These are phyloP conservation scores for Drosophila pegasa DNA, from an alignment of 2,888 invertebrate genomes.

Conservation along the genomic window DNA sequence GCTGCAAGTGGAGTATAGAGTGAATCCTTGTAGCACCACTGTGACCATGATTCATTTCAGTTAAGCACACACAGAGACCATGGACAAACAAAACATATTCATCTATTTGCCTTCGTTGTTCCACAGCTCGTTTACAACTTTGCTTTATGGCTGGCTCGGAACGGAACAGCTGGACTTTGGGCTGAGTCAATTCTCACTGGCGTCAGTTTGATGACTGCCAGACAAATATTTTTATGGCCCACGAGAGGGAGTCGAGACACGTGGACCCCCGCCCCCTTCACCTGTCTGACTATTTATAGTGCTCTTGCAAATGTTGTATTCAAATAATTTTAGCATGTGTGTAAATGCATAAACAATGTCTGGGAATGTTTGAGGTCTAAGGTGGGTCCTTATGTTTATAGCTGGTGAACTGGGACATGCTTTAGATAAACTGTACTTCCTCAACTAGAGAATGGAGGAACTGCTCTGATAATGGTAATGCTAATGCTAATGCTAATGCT, in stretches of 20 bases:
- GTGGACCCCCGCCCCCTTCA: slow-evolving; percentile 1
- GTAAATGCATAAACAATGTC: slow-evolving; percentile 35
- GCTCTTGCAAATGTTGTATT: slow-evolving; percentile 7
- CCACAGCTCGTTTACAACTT: slow-evolving; percentile 40
- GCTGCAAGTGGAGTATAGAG: slow-evolving; percentile 85
- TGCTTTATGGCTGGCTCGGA: slow-evolving; percentile 27
- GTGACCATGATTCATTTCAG: slow-evolving; percentile 39
- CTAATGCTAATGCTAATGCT: background rate
- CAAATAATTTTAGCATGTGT: slow-evolving; percentile 33
- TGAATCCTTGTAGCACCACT: slow-evolving; percentile 10
- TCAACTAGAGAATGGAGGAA: no score
- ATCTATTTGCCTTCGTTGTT: slow-evolving; percentile 26
- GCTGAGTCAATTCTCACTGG: slow-evolving; percentile 32
- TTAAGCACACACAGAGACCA: slow-evolving; percentile 7
- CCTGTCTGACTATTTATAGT: slow-evolving; percentile 20
- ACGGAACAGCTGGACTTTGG: slow-evolving; percentile 9
- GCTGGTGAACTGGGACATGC: background rate
- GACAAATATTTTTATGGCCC: slow-evolving; percentile 46
- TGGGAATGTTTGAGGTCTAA: background rate
- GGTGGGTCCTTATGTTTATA: background rate
- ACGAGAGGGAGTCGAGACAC: slow-evolving; percentile 6
- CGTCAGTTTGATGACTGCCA: slow-evolving; percentile 36
- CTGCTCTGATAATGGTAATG: background rate
- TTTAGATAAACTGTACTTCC: background rate
- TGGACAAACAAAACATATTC: slow-evolving; percentile 1